Percentiles rank a stretch among this genome's conserved stretches.
Evolutionary conservation across 2,797 vertebrate species (phyloP).

Genomic region (Mionectes olivaceus): DNA sequence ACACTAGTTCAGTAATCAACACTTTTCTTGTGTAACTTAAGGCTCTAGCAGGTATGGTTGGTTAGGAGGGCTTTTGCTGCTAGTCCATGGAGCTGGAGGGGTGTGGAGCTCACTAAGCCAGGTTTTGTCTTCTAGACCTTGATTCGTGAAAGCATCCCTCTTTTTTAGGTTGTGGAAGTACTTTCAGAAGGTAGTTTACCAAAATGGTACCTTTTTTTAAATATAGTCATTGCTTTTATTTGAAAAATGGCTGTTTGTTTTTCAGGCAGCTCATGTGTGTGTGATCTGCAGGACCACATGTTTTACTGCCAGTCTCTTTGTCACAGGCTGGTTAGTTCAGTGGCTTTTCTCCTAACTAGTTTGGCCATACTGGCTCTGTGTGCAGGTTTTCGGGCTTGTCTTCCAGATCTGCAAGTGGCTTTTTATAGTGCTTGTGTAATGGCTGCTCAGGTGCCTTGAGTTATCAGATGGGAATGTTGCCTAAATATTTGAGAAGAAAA

Average conservation of each 20-base stretch:
- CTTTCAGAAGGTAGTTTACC: neutral
- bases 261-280: neutral
- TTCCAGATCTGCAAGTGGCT: neutral
- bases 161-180: neutral
- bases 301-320: neutral
- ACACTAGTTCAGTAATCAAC: neutral
- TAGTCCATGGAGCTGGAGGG: neutral
- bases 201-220: neutral
- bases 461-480: neutral
- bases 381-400: neutral
- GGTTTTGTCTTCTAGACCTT: neutral
- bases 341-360: neutral
- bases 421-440: neutral
- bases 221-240: neutral
- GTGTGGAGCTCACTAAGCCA: neutral
- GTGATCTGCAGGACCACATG: neutral
- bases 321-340: neutral
- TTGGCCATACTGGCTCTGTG: neutral
- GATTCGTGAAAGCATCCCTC: rapidly evolving
- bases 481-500: neutral
- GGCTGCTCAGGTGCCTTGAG: neutral
- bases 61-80: neutral
- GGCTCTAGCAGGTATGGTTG: neutral
- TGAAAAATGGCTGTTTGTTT: neutral
- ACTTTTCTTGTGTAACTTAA: neutral